phyloP scores from a whole-genome alignment of 1,140 invertebrate genomes.

The Littorina saxatilis region DNA sequence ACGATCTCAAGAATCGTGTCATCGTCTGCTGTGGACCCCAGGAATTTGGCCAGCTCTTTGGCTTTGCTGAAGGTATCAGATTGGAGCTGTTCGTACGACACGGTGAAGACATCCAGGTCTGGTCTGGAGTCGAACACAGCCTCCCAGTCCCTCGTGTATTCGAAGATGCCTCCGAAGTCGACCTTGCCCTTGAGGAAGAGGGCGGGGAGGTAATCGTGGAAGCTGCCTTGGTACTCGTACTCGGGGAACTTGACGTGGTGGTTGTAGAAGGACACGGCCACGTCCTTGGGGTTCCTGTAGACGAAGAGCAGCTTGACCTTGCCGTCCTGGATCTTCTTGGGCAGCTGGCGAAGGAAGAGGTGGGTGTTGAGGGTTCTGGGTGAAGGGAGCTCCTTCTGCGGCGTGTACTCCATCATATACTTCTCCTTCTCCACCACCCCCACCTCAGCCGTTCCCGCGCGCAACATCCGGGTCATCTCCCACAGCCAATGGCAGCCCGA shows the following conservation, averaged over 20 bases:
- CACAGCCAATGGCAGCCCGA: constrained; percentile 56
- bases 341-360: constrained; percentile 35
- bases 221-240: constrained; percentile 40
- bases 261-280: constrained; percentile 57
- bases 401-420: constrained; percentile 45
- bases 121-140: constrained; percentile 35
- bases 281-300: constrained; percentile 57
- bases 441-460: constrained; percentile 35
- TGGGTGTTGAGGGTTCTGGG: constrained; percentile 53
- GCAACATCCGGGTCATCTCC: constrained; percentile 49
- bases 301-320: constrained; percentile 51
- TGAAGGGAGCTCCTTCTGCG: constrained; percentile 34
- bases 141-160: constrained; percentile 52
- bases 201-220: constrained; percentile 19
- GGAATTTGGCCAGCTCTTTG: constrained; percentile 30
- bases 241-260: constrained; percentile 38
- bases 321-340: constrained; percentile 35
- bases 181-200: constrained; percentile 36
- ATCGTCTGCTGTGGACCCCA: constrained; percentile 19
- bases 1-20: constrained; percentile 23
- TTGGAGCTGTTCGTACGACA: constrained; percentile 56
- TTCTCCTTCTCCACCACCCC: constrained; percentile 39
- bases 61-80: constrained; percentile 6
- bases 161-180: constrained; percentile 57
- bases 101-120: constrained; percentile 37